phyloP scores from a whole-genome alignment of 2,797 vertebrate genomes.

The Notoglanidium macrostoma region DNA sequence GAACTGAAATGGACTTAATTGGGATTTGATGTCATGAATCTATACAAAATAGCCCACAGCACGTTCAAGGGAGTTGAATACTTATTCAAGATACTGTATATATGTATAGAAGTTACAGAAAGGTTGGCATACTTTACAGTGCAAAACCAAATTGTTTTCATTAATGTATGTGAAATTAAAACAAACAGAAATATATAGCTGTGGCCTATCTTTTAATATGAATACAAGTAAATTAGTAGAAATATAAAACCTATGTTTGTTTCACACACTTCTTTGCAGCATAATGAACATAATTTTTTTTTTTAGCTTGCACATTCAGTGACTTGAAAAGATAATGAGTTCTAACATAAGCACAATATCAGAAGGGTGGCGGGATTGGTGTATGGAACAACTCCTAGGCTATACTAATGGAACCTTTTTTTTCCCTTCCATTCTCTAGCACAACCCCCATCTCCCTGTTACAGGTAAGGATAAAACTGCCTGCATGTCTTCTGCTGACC shows the following conservation, averaged over 20 bases:
- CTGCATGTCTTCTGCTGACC: constrained; percentile 85
- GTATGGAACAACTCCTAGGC: constrained; percentile 48
- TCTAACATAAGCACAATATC: constrained; percentile 41
- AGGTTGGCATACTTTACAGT: background rate
- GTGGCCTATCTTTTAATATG: background rate
- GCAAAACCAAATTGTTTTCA: background rate
- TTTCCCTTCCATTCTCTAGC: constrained; percentile 10
- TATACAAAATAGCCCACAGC: background rate
- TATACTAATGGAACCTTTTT: constrained; percentile 30
- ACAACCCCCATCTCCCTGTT: constrained; percentile 67
- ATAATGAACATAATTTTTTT: constrained; percentile 49
- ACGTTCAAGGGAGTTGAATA: background rate
- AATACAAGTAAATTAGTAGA: constrained; percentile 11
- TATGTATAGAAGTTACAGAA: background rate
- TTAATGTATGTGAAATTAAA: background rate
- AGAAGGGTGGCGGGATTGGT: constrained; percentile 28
- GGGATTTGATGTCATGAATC: background rate
- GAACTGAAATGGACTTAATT: constrained; percentile 5
- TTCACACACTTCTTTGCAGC: constrained; percentile 23
- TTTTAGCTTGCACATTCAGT: constrained; percentile 43
- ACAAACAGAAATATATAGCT: background rate
- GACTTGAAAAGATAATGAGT: constrained; percentile 54
- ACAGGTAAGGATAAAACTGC: constrained; percentile 74
- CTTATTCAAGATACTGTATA: background rate
- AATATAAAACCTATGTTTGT: constrained; percentile 15